A percentile compares a stretch with the other conserved stretches of the same genome.
Evolutionary conservation across 2,797 vertebrate genomes (phyloP).

Genomic region (Pristis pectinata): DNA sequence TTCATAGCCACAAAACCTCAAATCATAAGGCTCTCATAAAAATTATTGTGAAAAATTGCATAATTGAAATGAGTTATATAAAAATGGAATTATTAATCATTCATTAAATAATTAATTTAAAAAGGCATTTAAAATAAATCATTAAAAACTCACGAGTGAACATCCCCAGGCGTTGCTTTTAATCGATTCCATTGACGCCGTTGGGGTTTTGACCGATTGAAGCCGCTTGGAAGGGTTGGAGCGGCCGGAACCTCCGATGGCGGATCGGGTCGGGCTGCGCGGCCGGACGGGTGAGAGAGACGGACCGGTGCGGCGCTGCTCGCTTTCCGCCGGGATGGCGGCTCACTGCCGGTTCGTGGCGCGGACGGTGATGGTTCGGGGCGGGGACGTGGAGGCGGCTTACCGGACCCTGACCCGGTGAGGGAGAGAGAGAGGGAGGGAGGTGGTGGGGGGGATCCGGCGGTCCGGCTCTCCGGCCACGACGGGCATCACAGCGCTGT

Average conservation of each 20-base stretch:
- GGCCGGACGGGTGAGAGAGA: too few relatives aligned
- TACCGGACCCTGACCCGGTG: background rate
- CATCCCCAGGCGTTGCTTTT: too few relatives aligned
- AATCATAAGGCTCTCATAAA: too few relatives aligned
- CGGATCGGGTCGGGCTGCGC: background rate
- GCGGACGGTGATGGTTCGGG: background rate
- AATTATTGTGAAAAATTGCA: background rate
- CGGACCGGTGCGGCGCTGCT: background rate
- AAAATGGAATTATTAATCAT: background rate
- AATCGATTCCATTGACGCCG: too few relatives aligned
- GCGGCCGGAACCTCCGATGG: background rate
- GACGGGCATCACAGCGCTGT: too few relatives aligned
- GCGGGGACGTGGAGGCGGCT: background rate
- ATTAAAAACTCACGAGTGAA: too few relatives aligned
- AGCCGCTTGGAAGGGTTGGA: background rate
- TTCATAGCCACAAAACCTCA: background rate
- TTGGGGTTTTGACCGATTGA: too few relatives aligned
- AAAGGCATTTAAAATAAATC: background rate
- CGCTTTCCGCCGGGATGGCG: background rate
- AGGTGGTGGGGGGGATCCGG: background rate
- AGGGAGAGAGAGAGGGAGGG: background rate
- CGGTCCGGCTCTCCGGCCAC: too few relatives aligned
- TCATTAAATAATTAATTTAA: too few relatives aligned
- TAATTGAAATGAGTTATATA: background rate
- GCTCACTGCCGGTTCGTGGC: constrained; percentile 5